These are phyloP conservation scores for Zaprionus bogoriensis DNA, from an alignment of 2,888 invertebrate genomes.

Conservation along the genomic window DNA sequence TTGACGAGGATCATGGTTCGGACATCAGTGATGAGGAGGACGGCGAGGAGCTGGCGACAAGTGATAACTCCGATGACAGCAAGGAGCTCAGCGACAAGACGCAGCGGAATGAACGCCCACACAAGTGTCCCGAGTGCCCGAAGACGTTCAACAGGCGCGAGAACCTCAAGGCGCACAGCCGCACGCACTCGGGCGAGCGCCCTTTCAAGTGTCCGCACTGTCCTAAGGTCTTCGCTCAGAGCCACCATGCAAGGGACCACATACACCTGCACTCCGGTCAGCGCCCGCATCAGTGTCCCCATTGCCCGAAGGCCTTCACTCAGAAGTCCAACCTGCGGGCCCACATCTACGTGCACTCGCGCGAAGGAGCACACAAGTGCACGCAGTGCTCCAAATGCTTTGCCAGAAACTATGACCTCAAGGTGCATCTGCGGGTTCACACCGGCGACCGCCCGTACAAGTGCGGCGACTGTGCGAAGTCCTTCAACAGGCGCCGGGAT, in stretches of 20 bases:
- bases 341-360: conserved; percentile 13
- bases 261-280: background rate
- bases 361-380: conserved; percentile 15
- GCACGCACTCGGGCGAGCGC: conserved; percentile 25
- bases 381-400: conserved; percentile 9
- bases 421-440: conserved; percentile 10
- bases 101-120: background rate
- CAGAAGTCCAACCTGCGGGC: conserved; percentile 16
- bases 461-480: conserved; percentile 14
- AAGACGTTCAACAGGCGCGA: conserved; percentile 3
- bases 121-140: conserved; percentile 15
- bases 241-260: conserved; percentile 17
- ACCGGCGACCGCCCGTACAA: conserved; percentile 7
- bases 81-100: background rate
- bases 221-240: conserved; percentile 12
- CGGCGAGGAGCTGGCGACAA: background rate
- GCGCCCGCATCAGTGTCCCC: conserved; percentile 28
- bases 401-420: conserved; percentile 21
- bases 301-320: conserved; percentile 19
- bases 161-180: conserved; percentile 1
- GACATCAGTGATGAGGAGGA: conserved; percentile 4
- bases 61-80: background rate
- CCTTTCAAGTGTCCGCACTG: conserved; percentile 22
- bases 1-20: background rate
- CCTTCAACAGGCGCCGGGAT: conserved; percentile 13